phyloP scores from a whole-genome alignment of 2,113 vertebrate genomes.

The Tragelaphus strepsiceros region DNA sequence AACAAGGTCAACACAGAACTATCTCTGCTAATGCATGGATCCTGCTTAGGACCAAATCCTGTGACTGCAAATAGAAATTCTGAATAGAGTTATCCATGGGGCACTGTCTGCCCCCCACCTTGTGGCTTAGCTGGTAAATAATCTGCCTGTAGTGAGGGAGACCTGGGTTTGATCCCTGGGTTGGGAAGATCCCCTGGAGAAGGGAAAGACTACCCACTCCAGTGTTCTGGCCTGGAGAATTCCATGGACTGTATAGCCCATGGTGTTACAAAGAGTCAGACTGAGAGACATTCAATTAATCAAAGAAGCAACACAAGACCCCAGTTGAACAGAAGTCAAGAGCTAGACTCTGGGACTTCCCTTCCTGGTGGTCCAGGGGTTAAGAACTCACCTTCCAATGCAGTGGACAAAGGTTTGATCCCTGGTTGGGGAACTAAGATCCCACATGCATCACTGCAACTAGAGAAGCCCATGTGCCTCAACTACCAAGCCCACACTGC shows the following conservation, averaged over 20 bases:
- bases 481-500: background rate
- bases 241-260: background rate
- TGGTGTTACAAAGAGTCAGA: background rate
- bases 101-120: background rate
- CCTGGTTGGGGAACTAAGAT: background rate
- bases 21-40: background rate
- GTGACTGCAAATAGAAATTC: background rate
- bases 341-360: background rate
- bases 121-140: background rate
- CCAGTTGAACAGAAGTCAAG: fast-evolving
- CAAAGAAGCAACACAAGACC: fast-evolving
- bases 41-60: background rate
- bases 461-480: background rate
- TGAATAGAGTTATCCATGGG: background rate
- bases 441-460: background rate
- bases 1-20: background rate
- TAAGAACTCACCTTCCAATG: background rate
- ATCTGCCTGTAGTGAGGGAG: background rate
- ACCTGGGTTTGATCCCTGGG: background rate
- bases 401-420: background rate
- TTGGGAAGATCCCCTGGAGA: background rate
- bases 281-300: background rate
- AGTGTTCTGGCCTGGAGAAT: background rate
- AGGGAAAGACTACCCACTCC: background rate
- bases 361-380: background rate